Evolutionary conservation across 2,797 vertebrate genomes (phyloP), one percentile per base, ranked within the genome.

Genomic region (Tokudaia muenninki): DNA sequence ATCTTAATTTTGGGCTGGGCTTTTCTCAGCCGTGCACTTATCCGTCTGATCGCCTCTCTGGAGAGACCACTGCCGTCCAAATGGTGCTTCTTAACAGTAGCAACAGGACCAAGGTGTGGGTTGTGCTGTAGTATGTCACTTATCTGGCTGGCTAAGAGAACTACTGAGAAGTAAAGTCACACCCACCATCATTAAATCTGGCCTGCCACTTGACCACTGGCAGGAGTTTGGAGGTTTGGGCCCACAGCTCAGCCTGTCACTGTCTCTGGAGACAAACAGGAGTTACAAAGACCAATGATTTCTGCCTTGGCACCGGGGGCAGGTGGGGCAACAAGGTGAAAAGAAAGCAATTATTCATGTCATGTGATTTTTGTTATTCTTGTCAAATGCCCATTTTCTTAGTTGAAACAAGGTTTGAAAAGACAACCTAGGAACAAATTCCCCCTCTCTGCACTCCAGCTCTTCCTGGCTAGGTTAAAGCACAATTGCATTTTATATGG

Each of bases 341-440:
- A 87, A 81, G 6, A 87, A 86, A 87, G 44, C 63, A 83, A 4
- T 59, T 63, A 12, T 61, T 83, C 72, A 94, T 93, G 31, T 59
- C 31, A 90, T 72, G 37, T 65, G 78, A 92, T 72, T 63, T 87
- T 84, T 90, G 21, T 86, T 70, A 14, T 72, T 4, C n/a, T 37
- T 29, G 67, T 90, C 86, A 89, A 94, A 74, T 92, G 37, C 44
- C 67, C 93, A n/a, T 95, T 91, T 96, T 86, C 82, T 91, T 96
- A 34, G 21, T 91, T 91, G 77, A 92, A 96, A 94, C 29, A 81
- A 75, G 31, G 92, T 90, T 92, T 93, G 52, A 91, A 96, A 95
- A 95, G 70, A 65, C 89, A 93, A 52, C 93, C 41, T 24, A 79
- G 80, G 80, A 70, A 29, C 83, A 37, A 80, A 86, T 94, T 84